These are phyloP conservation scores for Tuberolachnus salignus DNA, from an alignment of 2,888 invertebrate species.

Conservation along the genomic window DNA sequence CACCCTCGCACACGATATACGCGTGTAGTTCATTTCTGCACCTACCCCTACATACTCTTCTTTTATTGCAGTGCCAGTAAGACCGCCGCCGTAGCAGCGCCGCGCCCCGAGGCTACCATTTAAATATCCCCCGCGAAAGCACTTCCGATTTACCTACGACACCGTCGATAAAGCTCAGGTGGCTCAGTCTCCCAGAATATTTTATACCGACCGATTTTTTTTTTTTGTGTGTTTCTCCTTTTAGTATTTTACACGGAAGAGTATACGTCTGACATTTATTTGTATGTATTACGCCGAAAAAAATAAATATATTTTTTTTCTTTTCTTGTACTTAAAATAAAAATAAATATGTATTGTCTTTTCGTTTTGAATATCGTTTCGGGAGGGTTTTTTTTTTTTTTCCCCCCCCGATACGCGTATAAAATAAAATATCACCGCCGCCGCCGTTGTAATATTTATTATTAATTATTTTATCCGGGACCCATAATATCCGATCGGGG, in stretches of 20 bases:
- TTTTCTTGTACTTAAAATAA: too few species aligned
- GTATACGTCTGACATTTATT: too few species aligned
- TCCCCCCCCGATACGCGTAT: too few species aligned
- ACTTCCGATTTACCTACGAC: conserved; percentile 15
- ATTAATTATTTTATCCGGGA: conserved; percentile 7
- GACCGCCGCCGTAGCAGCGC: neutral
- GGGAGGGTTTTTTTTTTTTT: conserved; percentile 5
- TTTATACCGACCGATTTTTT: too few species aligned
- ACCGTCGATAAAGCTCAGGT: conserved; percentile 35
- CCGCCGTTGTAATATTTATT: neutral
- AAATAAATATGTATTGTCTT: too few species aligned
- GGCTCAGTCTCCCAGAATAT: neutral
- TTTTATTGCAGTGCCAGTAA: conserved; percentile 3
- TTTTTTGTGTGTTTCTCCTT: neutral
- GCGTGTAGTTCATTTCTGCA: conserved; percentile 22
- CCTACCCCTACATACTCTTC: conserved; percentile 22
- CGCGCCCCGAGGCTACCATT: conserved; percentile 29
- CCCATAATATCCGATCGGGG: neutral
- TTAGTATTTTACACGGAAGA: conserved; percentile 12
- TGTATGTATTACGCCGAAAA: too few species aligned
- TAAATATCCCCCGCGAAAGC: conserved; percentile 23
- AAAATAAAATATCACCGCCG: too few species aligned
- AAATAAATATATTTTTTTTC: conserved; percentile 18
- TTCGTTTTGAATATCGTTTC: too few species aligned
- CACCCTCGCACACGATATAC: conserved; percentile 7